A percentile compares a stretch with the other conserved stretches of the same genome.
Conservation (phyloP, 2,113 vertebrate genomes). For the Thomomys bottae region DNA sequence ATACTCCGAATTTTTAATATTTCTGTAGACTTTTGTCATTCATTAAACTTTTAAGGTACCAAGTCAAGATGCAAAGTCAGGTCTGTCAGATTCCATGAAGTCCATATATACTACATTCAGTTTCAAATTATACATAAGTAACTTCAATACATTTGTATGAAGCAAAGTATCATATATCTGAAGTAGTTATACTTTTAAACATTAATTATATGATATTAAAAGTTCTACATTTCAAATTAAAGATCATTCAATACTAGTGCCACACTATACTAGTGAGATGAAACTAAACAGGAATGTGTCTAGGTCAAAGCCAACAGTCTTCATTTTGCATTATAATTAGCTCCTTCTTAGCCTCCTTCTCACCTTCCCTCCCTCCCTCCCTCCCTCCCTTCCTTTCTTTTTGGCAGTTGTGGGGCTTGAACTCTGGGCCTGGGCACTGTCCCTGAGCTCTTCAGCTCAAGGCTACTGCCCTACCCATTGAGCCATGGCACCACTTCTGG, state of each 20-base stretch:
- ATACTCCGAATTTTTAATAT: constrained; percentile 24
- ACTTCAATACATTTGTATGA: constrained; percentile 5
- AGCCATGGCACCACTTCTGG: too few relatives aligned
- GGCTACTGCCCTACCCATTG: too few relatives aligned
- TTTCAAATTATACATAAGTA: constrained; percentile 51
- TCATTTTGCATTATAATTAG: constrained; percentile 50
- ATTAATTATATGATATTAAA: constrained; percentile 59
- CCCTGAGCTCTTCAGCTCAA: too few relatives aligned
- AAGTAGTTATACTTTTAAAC: constrained; percentile 60
- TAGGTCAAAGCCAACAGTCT: constrained; percentile 58
- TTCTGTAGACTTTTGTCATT: constrained; percentile 12
- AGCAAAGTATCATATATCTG: constrained; percentile 37
- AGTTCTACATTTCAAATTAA: constrained; percentile 64
- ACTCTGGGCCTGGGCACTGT: too few relatives aligned
- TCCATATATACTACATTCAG: neutral
- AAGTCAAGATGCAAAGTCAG: constrained; percentile 51
- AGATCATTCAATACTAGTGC: constrained; percentile 30
- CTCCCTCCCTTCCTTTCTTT: too few relatives aligned
- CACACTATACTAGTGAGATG: constrained; percentile 12
- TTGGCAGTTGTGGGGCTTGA: too few relatives aligned
- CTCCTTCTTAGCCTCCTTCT: too few relatives aligned
- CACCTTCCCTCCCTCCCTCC: too few relatives aligned
- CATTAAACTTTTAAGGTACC: neutral
- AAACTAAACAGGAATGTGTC: constrained; percentile 55
- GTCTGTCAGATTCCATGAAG: constrained; percentile 25